Evolutionary conservation across 2,888 invertebrate genomes (phyloP), one percentile per base, ranked within the genome.

Genomic region (Drosophila silvestris): DNA sequence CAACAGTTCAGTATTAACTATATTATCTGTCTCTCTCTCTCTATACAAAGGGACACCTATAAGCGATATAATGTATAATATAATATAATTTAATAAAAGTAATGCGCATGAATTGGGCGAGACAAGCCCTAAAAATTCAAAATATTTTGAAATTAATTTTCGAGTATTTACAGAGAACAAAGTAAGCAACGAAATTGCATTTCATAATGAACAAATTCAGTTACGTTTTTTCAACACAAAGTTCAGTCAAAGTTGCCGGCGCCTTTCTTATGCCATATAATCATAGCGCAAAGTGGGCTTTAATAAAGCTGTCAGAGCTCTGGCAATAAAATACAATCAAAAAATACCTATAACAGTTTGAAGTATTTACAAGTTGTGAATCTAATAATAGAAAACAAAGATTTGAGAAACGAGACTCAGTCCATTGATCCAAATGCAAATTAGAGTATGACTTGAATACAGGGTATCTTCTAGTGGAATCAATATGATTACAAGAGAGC

Each of bases 201-300:
- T 47, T 47, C 2, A 2, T 47, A 47, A 47, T 26, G 1, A 47
- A 56, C 66, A 85, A 85, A 81, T 84, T 87, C 72, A 65, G 82
- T 85, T 79, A 77, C 69, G 60, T 68, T 68, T 50, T 28, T 33
- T 28, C 32, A 28, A 44, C 28, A 37, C 54, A 67, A 65, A 57
- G 61, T 53, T 30, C 51, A 39, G 62, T 19, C 64, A 28, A 53
- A 53, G 30, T n/a, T 41, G 61, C 26, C 5, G 41, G 41, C 58
- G 68, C 41, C 62, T 62, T 35, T 52, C 16, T 7, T 47, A 4
- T 22, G 47, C 22, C 14, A 5, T 41, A 12, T 10, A 12, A 5
- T 5, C 41, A 47, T 7, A 14, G 7, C 22, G 14, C 4, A 22
- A 47, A 47, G 7, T 26, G 22, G 47, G 22, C 16, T 26, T 4